Percentiles rank a stretch among this genome's conserved stretches.
Evolutionary conservation across 1,140 invertebrate genomes (phyloP).

Genomic region (Sinella curviseta): DNA sequence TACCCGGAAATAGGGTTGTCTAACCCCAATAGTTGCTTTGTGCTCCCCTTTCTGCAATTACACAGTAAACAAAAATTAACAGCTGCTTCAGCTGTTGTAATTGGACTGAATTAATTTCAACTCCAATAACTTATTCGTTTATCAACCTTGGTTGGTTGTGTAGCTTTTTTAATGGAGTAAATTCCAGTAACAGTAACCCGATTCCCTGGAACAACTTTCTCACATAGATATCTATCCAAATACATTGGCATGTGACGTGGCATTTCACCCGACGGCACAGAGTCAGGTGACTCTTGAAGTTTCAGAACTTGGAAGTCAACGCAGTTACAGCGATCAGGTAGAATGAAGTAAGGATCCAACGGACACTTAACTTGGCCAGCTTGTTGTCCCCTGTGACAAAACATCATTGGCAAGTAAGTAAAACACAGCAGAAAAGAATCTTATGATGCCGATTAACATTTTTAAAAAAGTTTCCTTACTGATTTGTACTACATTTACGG

Average conservation of each 20-base stretch:
- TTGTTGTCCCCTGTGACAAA: conserved; percentile 72
- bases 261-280: conserved; percentile 97
- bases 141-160: conserved; percentile 60
- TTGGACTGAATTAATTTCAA: too few species aligned
- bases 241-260: conserved; percentile 94
- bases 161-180: conserved; percentile 92
- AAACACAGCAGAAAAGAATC: conserved; percentile 11
- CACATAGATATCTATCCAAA: conserved; percentile 90
- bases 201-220: conserved; percentile 94
- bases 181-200: conserved; percentile 90
- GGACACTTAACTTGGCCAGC: conserved; percentile 88
- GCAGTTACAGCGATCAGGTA: conserved; percentile 94
- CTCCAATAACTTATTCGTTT: not conserved
- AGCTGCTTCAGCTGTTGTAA: conserved; percentile 28
- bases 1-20: conserved; percentile 90
- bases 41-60: conserved; percentile 67
- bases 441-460: not conserved
- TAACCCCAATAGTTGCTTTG: conserved; percentile 86
- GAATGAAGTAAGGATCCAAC: conserved; percentile 95
- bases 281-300: conserved; percentile 80
- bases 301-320: conserved; percentile 83
- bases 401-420: not conserved
- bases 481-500: conserved; percentile 78
- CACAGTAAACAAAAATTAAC: conserved; percentile 33
- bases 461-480: conserved; percentile 65